Evolutionary conservation across 2,113 vertebrate genomes (phyloP), one percentile per base, ranked within the genome.

Genomic region (Pavo muticus): DNA sequence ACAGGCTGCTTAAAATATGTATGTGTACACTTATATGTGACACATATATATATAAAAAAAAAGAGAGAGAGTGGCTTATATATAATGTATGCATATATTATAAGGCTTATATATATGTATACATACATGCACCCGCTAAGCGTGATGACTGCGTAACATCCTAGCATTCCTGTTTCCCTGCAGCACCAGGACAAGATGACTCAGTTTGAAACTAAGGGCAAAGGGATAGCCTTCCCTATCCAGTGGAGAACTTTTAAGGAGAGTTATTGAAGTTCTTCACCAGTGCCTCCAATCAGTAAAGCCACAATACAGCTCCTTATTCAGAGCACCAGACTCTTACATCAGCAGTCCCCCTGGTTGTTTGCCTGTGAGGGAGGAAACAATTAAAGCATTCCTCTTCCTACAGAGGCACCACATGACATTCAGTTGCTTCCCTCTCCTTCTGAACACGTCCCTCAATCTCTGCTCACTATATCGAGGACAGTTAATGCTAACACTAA

Each of bases 381-480:
- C 57, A 72, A 35, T 27, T 73, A 83, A 82, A 92, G 54, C 45
- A 70, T 70, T 79, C 29, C 59, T 48, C 84, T 71, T 87, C 92
- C 91, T 87, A 74, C 60, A 59, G 48, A 72, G 13, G 39, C 44
- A 81, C 59, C 70, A 56, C 23, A 25, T 56, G 60, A 90, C 77
- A 89, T 92, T 91, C 80, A 88, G 75, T 40, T 61, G 59, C 32
- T 94, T 57, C n/a, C 94, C 48, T 91, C 57, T 70, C 81, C 61
- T 84, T 57, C 78, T 54, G 37, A 73, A 85, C 8, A 24, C 23
- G 3, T 63, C 4, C 76, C 76, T 71, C 25, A 77, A 40, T 4
- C 20, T 67, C 59, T 71, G 18, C 32, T 84, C 32, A 84, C 6
- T 6, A 9, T 24, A 70, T 16, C n/a, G 24, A 67, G 0, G 4